Percentiles rank a stretch among this genome's conserved stretches.
Evolutionary conservation across 2,113 vertebrate species (phyloP).

Genomic region (Opisthocomus hoazin): DNA sequence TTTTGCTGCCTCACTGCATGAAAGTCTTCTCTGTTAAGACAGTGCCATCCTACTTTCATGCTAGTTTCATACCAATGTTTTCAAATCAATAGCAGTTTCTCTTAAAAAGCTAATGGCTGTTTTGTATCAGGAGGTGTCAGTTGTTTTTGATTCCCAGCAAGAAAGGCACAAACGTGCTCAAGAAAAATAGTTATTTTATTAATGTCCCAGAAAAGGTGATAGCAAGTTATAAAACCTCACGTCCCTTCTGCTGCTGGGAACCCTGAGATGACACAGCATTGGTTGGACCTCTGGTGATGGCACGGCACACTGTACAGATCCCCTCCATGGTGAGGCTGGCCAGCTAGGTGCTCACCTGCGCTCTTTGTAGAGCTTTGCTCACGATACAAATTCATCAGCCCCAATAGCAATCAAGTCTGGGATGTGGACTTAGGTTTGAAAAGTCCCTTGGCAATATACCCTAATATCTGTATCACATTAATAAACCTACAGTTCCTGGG

Average conservation of each 20-base stretch:
- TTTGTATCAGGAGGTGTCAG: background rate
- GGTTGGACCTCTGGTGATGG: background rate
- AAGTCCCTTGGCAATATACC: background rate
- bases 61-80: background rate
- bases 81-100: background rate
- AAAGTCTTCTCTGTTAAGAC: background rate
- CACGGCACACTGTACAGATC: background rate
- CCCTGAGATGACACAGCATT: background rate
- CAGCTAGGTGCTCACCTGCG: background rate
- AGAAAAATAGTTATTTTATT: background rate
- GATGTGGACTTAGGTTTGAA: background rate
- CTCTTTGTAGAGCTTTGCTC: background rate
- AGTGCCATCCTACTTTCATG: background rate
- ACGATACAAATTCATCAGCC: background rate
- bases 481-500: background rate
- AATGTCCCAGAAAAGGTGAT: background rate
- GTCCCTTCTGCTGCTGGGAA: background rate
- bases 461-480: background rate
- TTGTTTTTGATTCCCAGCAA: background rate
- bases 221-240: background rate
- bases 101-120: background rate
- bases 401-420: background rate
- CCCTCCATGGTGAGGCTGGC: background rate
- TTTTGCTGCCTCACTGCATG: background rate
- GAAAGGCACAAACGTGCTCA: background rate